Base-by-base conservation (phyloP, 1,140 invertebrate species). In the Frieseomelitta varia region DNA sequence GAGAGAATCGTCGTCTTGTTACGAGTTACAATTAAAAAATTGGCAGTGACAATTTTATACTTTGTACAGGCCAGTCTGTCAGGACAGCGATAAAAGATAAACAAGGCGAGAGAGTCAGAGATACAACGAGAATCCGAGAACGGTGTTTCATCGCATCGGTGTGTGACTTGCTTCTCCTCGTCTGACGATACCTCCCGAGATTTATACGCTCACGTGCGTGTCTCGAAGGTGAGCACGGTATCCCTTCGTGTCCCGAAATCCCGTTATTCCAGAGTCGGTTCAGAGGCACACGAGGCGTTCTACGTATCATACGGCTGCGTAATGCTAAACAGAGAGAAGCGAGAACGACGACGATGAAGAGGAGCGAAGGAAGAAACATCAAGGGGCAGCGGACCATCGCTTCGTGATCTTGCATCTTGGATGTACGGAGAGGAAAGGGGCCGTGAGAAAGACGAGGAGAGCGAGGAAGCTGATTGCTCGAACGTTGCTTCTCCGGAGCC, bases 181-280 rank as follows among this genome's bases (percentile, higher is more conserved):
- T 79, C 67, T 55, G n/a, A 19, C 55, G 55, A 72, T 82, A 55
- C n/a, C 21, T 58, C 11, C 12, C 65, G 65, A 83, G 76, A 39
- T 53, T 84, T 79, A 78, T 84, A 63, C 61, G 79, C 71, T 77
- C 53, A 76, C 79, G 63, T 71, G 84, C 79, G 72, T 61, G 67
- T 78, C 67, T 55, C 47, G 81, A 71, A 84, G 55, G 55, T 72
- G 81, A 71, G 55, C 27, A 74, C 30, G 47, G 86, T 73, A 74
- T 88, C 74, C 87, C 76, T 86, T 84, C 86, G 85, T 85, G 87
- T 78, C 75, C 61, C 84, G 61, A 61, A 88, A 88, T 88, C 87
- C 87, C 87, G 87, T 88, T 88, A 88, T 8, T 10, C 39, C 58
- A 56, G 56, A 85, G 78, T 80, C 84, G 75, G 86, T 76, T 79